Evolutionary conservation across 1,140 invertebrate species (phyloP).

Genomic region (Temnothorax curvispinosus): DNA sequence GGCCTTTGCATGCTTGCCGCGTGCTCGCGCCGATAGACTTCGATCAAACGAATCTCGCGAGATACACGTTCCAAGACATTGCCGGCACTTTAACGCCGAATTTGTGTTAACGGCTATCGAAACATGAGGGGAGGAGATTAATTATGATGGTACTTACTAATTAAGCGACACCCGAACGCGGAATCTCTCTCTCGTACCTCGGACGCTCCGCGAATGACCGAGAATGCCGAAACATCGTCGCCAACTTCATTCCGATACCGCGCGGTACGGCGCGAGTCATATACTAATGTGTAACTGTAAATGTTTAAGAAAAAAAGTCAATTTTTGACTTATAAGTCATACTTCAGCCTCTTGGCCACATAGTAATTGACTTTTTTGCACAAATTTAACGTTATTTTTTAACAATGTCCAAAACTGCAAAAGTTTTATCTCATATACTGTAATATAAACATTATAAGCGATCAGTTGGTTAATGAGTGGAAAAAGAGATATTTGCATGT

Average conservation of each 20-base stretch:
- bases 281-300: background rate
- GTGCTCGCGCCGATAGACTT: background rate
- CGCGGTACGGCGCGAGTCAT: background rate
- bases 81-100: background rate
- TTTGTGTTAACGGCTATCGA: background rate
- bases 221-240: background rate
- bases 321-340: too few relatives aligned
- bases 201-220: background rate
- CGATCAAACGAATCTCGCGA: background rate
- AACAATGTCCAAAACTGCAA: too few relatives aligned
- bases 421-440: too few relatives aligned
- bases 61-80: background rate
- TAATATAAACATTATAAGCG: too few relatives aligned
- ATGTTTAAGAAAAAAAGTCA: too few relatives aligned
- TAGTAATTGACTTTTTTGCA: too few relatives aligned
- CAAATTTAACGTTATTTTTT: too few relatives aligned
- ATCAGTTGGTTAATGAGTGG: too few relatives aligned
- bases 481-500: too few relatives aligned
- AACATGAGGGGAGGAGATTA: background rate
- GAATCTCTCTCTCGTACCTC: background rate
- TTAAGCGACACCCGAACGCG: background rate
- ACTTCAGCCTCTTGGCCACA: too few relatives aligned
- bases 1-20: background rate
- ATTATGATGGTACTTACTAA: background rate
- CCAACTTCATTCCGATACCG: background rate